phyloP scores from a whole-genome alignment of 2,113 vertebrate genomes.

The Falcunculus frontatus region DNA sequence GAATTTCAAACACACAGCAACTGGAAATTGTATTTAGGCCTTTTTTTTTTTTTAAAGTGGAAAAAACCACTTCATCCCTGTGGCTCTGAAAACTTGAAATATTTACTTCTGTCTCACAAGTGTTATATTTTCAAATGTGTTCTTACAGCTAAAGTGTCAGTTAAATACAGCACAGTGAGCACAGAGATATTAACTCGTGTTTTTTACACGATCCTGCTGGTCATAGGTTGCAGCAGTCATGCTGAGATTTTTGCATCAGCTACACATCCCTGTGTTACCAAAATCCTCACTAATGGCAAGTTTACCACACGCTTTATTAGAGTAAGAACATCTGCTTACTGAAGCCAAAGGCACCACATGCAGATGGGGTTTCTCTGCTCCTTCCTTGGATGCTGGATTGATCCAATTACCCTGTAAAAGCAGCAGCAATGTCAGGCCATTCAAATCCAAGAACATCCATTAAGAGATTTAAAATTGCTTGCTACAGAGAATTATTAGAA shows the following conservation, averaged over 20 bases:
- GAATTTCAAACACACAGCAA: neutral
- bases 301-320: neutral
- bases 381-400: neutral
- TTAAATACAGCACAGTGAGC: neutral
- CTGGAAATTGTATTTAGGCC: neutral
- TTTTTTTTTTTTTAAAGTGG: neutral
- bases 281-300: neutral
- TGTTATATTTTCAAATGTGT: neutral
- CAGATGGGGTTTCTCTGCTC: neutral
- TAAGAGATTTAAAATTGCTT: neutral
- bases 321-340: neutral
- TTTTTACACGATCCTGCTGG: neutral
- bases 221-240: neutral
- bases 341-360: neutral
- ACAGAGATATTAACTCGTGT: neutral
- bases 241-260: neutral
- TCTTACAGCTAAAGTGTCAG: neutral
- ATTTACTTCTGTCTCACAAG: neutral
- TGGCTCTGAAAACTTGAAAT: neutral
- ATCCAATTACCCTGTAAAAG: neutral
- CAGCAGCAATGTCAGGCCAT: neutral
- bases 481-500: neutral
- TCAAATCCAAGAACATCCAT: neutral
- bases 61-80: neutral
- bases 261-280: too few relatives aligned